Percentiles rank a stretch among this genome's conserved stretches.
Conservation (phyloP, 2,888 invertebrate species). For the Stenoptilia bipunctidactyla region DNA sequence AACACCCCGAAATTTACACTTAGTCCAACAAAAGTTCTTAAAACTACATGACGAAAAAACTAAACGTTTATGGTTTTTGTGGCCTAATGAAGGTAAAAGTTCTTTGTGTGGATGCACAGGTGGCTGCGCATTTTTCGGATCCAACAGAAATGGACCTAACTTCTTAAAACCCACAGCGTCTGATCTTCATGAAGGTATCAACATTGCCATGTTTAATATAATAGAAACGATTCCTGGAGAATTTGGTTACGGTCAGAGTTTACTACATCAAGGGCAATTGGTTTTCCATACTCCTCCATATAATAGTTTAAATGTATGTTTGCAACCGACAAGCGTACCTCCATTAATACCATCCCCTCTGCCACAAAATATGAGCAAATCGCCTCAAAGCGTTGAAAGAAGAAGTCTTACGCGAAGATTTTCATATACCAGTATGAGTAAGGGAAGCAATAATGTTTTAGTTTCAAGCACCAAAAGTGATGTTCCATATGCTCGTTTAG, state of each 20-base stretch:
- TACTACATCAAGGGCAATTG: constrained; percentile 86
- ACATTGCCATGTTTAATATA: constrained; percentile 82
- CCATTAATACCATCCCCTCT: constrained; percentile 55
- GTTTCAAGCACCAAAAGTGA: constrained; percentile 70
- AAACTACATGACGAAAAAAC: constrained; percentile 86
- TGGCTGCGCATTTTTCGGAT: constrained; percentile 95
- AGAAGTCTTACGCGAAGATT: constrained; percentile 57
- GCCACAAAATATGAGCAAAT: constrained; percentile 48
- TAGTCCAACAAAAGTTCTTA: constrained; percentile 85
- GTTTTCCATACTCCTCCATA: constrained; percentile 94
- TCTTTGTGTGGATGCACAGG: constrained; percentile 95
- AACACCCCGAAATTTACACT: constrained; percentile 81
- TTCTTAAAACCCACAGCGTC: constrained; percentile 89
- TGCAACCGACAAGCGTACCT: constrained; percentile 74
- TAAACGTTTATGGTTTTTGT: constrained; percentile 94
- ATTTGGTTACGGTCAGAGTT: constrained; percentile 94
- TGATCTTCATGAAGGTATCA: constrained; percentile 85
- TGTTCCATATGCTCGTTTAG: constrained; percentile 84
- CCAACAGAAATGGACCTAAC: constrained; percentile 87
- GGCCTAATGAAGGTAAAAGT: constrained; percentile 81
- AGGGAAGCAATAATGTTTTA: constrained; percentile 52
- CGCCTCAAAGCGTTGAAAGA: constrained; percentile 49
- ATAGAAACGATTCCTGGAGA: constrained; percentile 82
- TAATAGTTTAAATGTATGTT: constrained; percentile 80
- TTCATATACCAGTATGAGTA: constrained; percentile 59